These are phyloP conservation scores for Folsomia candida DNA, from an alignment of 2,888 invertebrate genomes.

Conservation along the genomic window DNA sequence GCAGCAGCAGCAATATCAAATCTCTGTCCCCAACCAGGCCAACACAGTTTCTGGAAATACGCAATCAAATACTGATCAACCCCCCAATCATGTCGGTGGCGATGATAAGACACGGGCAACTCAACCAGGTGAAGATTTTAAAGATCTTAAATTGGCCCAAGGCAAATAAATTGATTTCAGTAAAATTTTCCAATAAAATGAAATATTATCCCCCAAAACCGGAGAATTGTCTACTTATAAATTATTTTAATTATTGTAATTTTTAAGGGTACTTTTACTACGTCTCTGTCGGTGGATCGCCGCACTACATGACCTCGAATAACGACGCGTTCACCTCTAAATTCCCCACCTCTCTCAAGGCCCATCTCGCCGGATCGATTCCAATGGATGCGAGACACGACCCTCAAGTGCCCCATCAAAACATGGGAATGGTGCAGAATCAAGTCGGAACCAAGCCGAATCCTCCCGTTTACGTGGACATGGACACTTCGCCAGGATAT, in stretches of 20 bases:
- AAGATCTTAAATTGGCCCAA: too few species aligned
- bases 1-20: neutral
- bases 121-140: too few species aligned
- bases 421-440: neutral
- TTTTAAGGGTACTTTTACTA: slow-evolving; percentile 44
- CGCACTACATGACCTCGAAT: slow-evolving; percentile 38
- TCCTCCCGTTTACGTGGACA: slow-evolving; percentile 38
- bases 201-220: too few species aligned
- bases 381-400: slow-evolving; percentile 54
- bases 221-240: too few species aligned
- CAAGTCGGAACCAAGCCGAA: neutral
- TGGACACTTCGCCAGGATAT: slow-evolving; percentile 19
- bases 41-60: neutral
- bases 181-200: too few species aligned
- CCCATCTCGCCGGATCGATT: slow-evolving; percentile 50
- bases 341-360: slow-evolving; percentile 38
- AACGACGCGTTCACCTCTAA: slow-evolving; percentile 20
- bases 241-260: too few species aligned
- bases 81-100: neutral
- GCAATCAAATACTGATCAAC: neutral
- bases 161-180: too few species aligned
- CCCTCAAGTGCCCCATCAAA: slow-evolving; percentile 51
- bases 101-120: neutral
- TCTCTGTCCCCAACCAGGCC: neutral
- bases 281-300: slow-evolving; percentile 40